A percentile compares a stretch with the other conserved stretches of the same genome.
These are phyloP conservation scores for Dermochelys coriacea DNA, from an alignment of 2,797 vertebrate genomes.

Conservation along the genomic window DNA sequence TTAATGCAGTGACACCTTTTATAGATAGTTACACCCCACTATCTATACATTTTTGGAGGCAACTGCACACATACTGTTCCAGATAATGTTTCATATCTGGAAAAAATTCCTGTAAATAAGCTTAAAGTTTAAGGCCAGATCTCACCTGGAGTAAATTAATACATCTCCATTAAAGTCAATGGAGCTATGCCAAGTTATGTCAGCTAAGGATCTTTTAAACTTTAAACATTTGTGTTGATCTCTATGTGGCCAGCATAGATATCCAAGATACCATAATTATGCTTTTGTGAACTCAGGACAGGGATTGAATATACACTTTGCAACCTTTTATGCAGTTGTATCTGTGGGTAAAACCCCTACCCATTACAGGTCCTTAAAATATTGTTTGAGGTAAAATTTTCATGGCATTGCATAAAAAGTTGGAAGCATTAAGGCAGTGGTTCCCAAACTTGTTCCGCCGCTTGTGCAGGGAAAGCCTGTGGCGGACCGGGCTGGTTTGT, in stretches of 20 bases:
- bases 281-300: background rate
- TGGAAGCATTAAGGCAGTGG: background rate
- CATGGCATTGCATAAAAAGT: background rate
- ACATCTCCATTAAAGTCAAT: background rate
- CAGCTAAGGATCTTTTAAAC: background rate
- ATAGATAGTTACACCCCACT: background rate
- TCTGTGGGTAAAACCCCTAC: background rate
- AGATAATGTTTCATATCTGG: background rate
- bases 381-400: background rate
- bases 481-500: no score
- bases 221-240: background rate
- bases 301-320: background rate
- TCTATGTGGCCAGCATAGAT: background rate
- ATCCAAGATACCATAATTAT: background rate
- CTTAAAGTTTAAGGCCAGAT: background rate
- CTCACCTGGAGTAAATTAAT: background rate
- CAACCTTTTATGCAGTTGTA: background rate
- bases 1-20: background rate
- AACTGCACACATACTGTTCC: background rate
- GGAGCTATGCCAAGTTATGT: background rate
- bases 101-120: background rate
- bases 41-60: background rate
- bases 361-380: background rate
- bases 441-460: no score
- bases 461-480: no score